Evolutionary conservation across 2,888 invertebrate species (phyloP).

Genomic region (Andrena flavipes): DNA sequence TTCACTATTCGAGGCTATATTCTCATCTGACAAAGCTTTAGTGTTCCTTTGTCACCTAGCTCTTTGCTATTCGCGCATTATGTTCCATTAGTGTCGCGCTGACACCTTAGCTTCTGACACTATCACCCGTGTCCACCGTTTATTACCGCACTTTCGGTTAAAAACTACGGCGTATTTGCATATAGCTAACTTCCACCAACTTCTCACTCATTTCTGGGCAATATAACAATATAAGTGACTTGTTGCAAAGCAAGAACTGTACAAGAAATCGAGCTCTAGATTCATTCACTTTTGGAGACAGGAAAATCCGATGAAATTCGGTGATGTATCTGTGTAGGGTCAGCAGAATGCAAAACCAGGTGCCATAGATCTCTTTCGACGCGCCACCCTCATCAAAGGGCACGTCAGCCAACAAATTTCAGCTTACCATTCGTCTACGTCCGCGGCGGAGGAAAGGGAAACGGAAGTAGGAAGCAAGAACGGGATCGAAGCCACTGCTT

Average conservation of each 20-base stretch:
- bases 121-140: too few relatives aligned
- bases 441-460: not conserved
- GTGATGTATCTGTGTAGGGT: not conserved
- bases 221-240: not conserved
- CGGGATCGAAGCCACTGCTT: constrained; percentile 35
- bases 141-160: too few relatives aligned
- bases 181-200: too few relatives aligned
- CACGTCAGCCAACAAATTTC: not conserved
- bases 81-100: too few relatives aligned
- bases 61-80: too few relatives aligned
- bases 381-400: not conserved
- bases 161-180: too few relatives aligned
- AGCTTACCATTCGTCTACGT: not conserved
- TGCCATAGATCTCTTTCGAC: not conserved
- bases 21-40: too few relatives aligned
- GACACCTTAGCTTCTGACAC: too few relatives aligned
- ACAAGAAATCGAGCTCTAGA: not conserved
- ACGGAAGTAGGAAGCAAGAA: not conserved
- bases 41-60: too few relatives aligned
- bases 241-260: not conserved
- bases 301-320: not conserved
- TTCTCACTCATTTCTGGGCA: too few relatives aligned
- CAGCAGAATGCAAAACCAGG: not conserved
- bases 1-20: too few relatives aligned
- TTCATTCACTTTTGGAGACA: not conserved